Conservation (phyloP, 2,888 invertebrate genomes). For the Agrochola lychnidis region DNA sequence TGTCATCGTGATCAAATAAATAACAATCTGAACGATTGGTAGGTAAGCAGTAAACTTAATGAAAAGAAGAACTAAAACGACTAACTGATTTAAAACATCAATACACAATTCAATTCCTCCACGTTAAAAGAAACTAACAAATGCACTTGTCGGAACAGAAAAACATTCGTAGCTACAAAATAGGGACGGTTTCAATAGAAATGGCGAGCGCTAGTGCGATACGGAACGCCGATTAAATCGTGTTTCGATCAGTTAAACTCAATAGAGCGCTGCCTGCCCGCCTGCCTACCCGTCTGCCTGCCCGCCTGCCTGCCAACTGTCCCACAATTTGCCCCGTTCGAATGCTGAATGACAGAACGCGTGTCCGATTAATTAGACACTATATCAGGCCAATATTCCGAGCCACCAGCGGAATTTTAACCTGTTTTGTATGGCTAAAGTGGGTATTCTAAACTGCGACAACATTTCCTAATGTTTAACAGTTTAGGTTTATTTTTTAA, state of each 20-base stretch:
- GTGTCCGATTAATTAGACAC: conserved; percentile 9
- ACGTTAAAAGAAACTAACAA: neutral
- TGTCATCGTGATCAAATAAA: neutral
- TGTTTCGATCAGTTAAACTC: conserved; percentile 1
- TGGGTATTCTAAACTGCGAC: neutral
- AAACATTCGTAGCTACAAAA: neutral
- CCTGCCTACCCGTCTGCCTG: neutral
- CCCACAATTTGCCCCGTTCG: neutral
- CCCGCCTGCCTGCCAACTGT: neutral
- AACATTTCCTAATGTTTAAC: neutral
- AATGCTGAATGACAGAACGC: conserved; percentile 18
- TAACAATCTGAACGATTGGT: neutral
- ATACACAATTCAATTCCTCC: neutral
- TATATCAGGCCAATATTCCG: neutral
- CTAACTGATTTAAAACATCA: neutral
- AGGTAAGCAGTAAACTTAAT: neutral
- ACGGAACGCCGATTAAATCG: neutral
- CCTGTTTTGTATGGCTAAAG: neutral
- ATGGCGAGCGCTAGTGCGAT: neutral
- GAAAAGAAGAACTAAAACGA: neutral
- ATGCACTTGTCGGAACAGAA: neutral
- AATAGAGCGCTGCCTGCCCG: neutral
- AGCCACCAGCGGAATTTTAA: neutral
- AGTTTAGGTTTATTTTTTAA: neutral
- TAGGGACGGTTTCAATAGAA: conserved; percentile 5